phyloP scores from a whole-genome alignment of 2,888 invertebrate genomes.

The Caenorhabditis wallacei region DNA sequence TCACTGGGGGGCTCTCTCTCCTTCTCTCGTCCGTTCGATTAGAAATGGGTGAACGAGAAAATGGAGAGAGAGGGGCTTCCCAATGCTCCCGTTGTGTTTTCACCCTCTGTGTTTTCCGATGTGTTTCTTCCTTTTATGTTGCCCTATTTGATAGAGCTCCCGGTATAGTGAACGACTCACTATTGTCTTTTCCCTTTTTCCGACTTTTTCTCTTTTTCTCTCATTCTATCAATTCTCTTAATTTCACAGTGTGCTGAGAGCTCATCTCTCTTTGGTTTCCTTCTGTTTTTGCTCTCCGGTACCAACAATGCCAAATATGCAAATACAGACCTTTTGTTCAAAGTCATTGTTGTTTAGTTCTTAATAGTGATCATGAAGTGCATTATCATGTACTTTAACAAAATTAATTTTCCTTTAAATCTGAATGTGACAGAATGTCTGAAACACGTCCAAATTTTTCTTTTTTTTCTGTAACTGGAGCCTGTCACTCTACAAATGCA shows the following conservation, averaged over 20 bases:
- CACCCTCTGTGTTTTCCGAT: slow-evolving; percentile 18
- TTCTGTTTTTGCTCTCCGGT: background rate
- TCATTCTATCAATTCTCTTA: slow-evolving; percentile 5
- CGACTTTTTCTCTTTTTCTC: slow-evolving; percentile 13
- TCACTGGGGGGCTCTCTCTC: background rate
- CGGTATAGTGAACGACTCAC: slow-evolving; percentile 16
- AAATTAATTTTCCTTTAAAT: too few relatives aligned
- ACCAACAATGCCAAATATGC: slow-evolving; percentile 31
- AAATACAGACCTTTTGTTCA: slow-evolving; percentile 22
- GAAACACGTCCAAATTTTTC: background rate
- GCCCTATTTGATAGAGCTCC: slow-evolving; percentile 42
- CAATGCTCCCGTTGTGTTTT: slow-evolving; percentile 26
- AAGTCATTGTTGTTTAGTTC: too few relatives aligned
- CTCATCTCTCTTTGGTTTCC: slow-evolving; percentile 19
- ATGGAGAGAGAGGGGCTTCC: slow-evolving; percentile 14
- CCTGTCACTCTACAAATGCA: slow-evolving; percentile 11
- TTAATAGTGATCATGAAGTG: too few relatives aligned
- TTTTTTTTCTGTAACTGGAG: slow-evolving; percentile 8
- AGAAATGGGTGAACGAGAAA: slow-evolving; percentile 13
- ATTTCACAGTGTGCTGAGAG: slow-evolving; percentile 31
- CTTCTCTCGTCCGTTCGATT: slow-evolving; percentile 12
- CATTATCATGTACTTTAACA: background rate
- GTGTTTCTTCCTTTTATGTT: slow-evolving; percentile 2
- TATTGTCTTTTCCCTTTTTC: slow-evolving; percentile 49
- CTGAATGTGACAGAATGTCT: background rate